Base-by-base conservation (phyloP, 1,140 invertebrate species). In the Apis dorsata region DNA sequence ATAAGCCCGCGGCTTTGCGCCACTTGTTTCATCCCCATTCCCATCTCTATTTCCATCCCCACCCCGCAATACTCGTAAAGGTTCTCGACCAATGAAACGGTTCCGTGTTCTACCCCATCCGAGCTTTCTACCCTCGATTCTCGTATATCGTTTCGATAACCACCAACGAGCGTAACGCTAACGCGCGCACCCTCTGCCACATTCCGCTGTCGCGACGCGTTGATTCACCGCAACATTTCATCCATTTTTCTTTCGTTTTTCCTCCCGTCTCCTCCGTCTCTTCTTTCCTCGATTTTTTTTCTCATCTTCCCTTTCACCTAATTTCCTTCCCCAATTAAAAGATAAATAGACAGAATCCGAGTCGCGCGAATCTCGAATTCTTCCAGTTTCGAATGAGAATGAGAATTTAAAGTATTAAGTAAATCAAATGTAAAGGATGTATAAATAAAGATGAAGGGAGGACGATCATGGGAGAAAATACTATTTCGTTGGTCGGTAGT, bases 1-100 rank as follows among this genome's bases (percentile, higher is more conserved):
- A 91, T 91, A 91, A 90, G 89, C 85, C 84, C 81, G 84, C 85
- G 84, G 85, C 77, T 89, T 89, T 78, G 72, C 86, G 81, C 66
- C 60, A 79, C 79, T 81, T 71, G 79, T 84, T 76, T 72, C 79
- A 81, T 80, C 81, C 83, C 34, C 34, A 44, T 44, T 34, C 60
- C 60, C 60, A 63, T 63, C n/a, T 24, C 70, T 75, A 81, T 82
- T 70, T 75, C 79, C 74, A 83, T 82, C 88, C 86, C 89, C 79
- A 86, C 79, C 59, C 53, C 49, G 55, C 49, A 70, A 28, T 55
- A 77, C 71, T 19, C 13, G 62, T 60, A 87, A 87, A 86, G 82
- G 81, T 80, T 49, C 85, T 86, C 82, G 89, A 84, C 85, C 86
- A 89, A 90, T 90, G 79, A 75, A 80, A 89, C 55, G 86, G 69